phyloP scores from a whole-genome alignment of 2,797 vertebrate genomes.

The Threskiornis aethiopicus region DNA sequence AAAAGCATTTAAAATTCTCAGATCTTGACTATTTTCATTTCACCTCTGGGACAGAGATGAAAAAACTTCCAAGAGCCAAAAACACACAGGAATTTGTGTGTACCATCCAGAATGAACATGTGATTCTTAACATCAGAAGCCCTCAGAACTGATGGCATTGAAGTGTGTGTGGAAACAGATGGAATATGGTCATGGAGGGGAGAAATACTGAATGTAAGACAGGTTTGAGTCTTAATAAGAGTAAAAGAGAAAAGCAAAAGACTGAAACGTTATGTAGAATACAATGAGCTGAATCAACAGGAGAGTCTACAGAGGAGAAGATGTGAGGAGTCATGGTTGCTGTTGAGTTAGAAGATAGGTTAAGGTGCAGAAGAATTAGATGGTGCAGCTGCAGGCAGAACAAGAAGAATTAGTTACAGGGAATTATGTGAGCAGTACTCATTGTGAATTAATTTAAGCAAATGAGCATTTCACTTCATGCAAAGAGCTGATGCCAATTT shows the following conservation, averaged over 20 bases:
- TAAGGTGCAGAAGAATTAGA: neutral
- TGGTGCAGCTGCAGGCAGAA: neutral
- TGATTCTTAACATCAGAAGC: neutral
- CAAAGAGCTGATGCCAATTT: neutral
- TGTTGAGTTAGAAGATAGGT: neutral
- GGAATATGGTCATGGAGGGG: neutral
- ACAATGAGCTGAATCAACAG: neutral
- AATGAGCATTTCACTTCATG: neutral
- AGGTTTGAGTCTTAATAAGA: neutral
- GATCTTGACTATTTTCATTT: neutral
- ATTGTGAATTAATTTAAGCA: conserved; percentile 7
- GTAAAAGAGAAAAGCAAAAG: neutral
- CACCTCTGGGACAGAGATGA: neutral
- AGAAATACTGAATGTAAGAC: neutral
- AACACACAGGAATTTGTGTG: neutral
- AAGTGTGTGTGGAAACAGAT: neutral
- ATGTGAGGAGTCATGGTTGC: neutral
- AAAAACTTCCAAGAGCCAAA: neutral
- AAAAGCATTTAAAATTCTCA: neutral
- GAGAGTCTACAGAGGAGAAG: neutral
- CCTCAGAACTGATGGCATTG: neutral
- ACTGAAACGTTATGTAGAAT: neutral
- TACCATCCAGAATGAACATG: neutral
- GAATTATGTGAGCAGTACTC: neutral
- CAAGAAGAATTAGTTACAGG: neutral